Conservation (phyloP, 2,888 invertebrate genomes). For the Drosophila mettleri region DNA sequence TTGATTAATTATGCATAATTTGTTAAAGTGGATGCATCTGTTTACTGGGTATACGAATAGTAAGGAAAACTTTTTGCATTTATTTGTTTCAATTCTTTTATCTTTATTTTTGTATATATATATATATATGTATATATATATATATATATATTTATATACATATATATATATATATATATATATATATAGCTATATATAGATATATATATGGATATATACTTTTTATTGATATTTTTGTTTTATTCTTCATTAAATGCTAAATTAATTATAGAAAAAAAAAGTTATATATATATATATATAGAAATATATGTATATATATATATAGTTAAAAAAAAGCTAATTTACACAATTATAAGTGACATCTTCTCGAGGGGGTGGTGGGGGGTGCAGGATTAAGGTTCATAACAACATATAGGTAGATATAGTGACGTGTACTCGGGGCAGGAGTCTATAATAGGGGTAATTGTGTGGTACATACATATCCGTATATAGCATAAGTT, state of each 20-base stretch:
- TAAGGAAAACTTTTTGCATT: slow-evolving; percentile 56
- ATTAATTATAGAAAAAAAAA: slow-evolving; percentile 59
- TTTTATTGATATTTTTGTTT: slow-evolving; percentile 54
- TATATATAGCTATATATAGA: too few relatives aligned
- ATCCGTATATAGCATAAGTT: slow-evolving; percentile 19
- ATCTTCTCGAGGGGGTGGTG: slow-evolving; percentile 3
- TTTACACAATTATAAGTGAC: slow-evolving; percentile 57
- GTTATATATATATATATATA: slow-evolving; percentile 12
- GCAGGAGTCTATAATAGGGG: neutral
- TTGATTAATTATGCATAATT: slow-evolving; percentile 21
- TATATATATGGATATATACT: slow-evolving; percentile 35
- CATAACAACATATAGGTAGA: slow-evolving; percentile 50
- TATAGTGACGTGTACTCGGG: slow-evolving; percentile 16
- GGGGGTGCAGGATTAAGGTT: neutral
- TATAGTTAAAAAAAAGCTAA: slow-evolving; percentile 46
- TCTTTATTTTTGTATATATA: slow-evolving; percentile 34
- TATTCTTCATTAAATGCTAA: slow-evolving; percentile 66
- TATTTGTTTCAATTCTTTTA: slow-evolving; percentile 43
- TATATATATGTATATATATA: slow-evolving; percentile 30
- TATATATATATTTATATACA: slow-evolving; percentile 32
- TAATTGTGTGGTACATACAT: slow-evolving; percentile 4
- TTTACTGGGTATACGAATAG: slow-evolving; percentile 10
- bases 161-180: slow-evolving; percentile 37
- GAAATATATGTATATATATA: slow-evolving; percentile 4
- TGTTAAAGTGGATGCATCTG: neutral